Base-by-base conservation (phyloP, 2,797 vertebrate species). In the Thamnophis elegans region DNA sequence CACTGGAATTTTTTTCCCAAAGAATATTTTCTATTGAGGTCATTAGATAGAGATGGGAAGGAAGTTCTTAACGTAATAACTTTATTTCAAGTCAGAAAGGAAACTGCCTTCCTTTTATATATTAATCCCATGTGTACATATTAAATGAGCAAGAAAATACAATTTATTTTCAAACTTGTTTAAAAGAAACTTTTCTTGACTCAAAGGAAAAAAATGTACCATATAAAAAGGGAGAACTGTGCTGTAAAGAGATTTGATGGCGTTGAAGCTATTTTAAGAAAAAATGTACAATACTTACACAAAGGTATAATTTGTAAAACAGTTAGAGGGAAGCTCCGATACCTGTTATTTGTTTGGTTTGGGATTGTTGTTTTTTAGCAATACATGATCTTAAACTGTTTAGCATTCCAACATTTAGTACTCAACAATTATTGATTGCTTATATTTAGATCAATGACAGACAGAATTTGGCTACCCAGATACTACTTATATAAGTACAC, bases 51-150 rank as follows among this genome's bases (percentile, higher is more conserved):
- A 91, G 47, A 14, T 91, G 89, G 65, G 59, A 36, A 91, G 92
- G 92, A 93, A 93, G 54, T 36, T 22, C 16, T 85, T 85, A 62
- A 56, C 3, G 0, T 36, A 86, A 55, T 60, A 9, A 32, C 88
- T 55, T 91, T 91, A 82, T 26, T 87, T 82, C 22, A 42, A 55
- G 73, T 88, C 36, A 28, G 36, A 32, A 68, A 85, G 92, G 89
- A 93, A 93, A 88, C 26, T 60, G 11, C 47, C 47, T 91, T 91
- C 89, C 90, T 91, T 51, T n/a, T 22, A 68, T 18, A 90, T 32
- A 89, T 26, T 87, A 87, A 85, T 22, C 58, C 58, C 47, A 58
- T 51, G 88, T 54, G 82, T 78, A 7, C 47, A n/a, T 82, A 26
- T 91, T 85, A 60, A 88, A 88, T 91, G 14, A 55, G 22, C 28